A percentile compares a stretch with the other conserved stretches of the same genome.
These are phyloP conservation scores for Dermochelys coriacea DNA, from an alignment of 2,797 vertebrate genomes.

Conservation along the genomic window DNA sequence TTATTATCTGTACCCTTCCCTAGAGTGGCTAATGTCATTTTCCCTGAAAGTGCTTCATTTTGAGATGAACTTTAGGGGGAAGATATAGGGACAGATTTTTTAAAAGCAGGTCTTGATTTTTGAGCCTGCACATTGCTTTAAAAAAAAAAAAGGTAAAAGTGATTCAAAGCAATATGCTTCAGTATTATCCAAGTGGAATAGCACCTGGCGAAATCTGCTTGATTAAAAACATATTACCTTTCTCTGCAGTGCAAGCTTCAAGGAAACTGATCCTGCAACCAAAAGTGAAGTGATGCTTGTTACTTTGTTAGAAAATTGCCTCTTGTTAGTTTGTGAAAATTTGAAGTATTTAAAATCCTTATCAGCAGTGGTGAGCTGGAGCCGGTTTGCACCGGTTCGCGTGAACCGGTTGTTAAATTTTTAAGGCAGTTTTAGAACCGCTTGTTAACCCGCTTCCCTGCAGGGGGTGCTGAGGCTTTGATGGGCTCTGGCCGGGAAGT, in stretches of 20 bases:
- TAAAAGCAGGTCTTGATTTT: neutral
- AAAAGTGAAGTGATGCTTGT: slow-evolving; percentile 3
- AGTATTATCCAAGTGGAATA: neutral
- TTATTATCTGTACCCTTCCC: neutral
- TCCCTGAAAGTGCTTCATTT: neutral
- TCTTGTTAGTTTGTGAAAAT: neutral
- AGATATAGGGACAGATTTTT: neutral
- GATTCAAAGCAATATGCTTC: slow-evolving; percentile 1
- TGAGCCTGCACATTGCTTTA: neutral
- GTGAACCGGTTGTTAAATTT: too few species aligned
- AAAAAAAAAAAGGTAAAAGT: neutral
- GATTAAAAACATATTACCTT: slow-evolving; percentile 12
- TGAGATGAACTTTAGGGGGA: neutral
- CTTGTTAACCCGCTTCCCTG: too few species aligned
- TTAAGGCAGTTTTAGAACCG: too few species aligned
- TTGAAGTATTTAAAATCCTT: neutral
- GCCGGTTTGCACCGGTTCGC: too few species aligned
- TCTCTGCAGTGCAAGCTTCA: neutral
- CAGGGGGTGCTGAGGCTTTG: too few species aligned
- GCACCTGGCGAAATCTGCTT: neutral
- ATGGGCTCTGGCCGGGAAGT: too few species aligned
- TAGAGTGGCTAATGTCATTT: neutral
- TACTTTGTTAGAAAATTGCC: neutral
- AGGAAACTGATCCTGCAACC: neutral
- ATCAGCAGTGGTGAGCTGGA: neutral